phyloP scores from a whole-genome alignment of 2,797 vertebrate genomes.

The Chloroceryle amazona region DNA sequence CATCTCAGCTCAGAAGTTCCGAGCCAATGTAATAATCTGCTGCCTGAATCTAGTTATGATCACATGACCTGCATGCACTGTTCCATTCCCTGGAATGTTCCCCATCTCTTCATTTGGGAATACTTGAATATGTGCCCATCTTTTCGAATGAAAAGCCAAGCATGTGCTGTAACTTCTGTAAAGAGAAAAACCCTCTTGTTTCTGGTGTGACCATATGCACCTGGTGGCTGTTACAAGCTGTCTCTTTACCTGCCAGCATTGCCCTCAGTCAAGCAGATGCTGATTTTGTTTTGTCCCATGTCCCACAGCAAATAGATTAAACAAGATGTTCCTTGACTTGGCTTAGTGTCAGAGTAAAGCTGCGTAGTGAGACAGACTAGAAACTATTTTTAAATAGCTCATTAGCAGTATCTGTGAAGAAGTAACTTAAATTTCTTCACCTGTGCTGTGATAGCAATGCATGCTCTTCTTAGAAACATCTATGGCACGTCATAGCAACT shows the following conservation, averaged over 20 bases:
- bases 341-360: not conserved
- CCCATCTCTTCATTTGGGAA: constrained; percentile 36
- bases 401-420: not conserved
- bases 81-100: constrained; percentile 49
- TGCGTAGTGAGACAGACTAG: not conserved
- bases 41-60: constrained; percentile 69
- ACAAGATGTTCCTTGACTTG: not conserved
- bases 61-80: not conserved
- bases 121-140: not conserved
- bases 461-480: not conserved
- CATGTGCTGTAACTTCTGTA: not conserved
- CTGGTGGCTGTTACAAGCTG: not conserved
- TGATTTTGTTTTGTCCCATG: not conserved
- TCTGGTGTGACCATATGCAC: not conserved
- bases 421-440: not conserved
- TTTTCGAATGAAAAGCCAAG: constrained; percentile 6
- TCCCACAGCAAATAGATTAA: not conserved
- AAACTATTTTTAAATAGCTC: not conserved
- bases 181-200: not conserved
- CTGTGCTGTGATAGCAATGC: not conserved
- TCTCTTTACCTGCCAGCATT: constrained; percentile 5
- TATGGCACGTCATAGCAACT: not conserved
- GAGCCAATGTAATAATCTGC: constrained; percentile 59
- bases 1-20: constrained; percentile 48
- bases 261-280: not conserved